These are phyloP conservation scores for Criorhina ranunculi DNA, from an alignment of 2,888 invertebrate species.

Conservation along the genomic window DNA sequence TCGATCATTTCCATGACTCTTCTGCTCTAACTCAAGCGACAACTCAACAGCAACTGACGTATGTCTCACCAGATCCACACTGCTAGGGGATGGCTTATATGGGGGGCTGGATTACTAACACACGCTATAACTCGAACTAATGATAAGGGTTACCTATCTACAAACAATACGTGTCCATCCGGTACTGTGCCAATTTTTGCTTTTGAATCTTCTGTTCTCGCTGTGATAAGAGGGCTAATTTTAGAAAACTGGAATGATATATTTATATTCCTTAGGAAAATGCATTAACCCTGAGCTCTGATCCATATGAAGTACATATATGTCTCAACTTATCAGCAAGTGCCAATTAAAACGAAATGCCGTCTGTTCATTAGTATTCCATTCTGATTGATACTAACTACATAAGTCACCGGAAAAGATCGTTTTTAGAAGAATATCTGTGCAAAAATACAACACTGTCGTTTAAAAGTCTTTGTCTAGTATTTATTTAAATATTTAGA, in stretches of 20 bases:
- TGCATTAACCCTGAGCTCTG: conserved; percentile 16
- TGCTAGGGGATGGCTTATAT: neutral
- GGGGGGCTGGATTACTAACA: conserved; percentile 22
- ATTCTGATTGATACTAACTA: neutral
- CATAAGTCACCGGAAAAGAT: neutral
- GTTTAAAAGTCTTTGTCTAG: too few relatives aligned
- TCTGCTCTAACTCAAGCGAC: conserved; percentile 15
- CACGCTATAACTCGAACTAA: neutral
- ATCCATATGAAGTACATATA: neutral
- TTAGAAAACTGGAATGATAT: conserved; percentile 5
- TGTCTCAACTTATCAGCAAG: conserved; percentile 13
- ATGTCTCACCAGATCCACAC: neutral
- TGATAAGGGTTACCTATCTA: conserved; percentile 43
- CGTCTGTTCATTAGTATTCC: neutral
- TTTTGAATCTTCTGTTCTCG: neutral
- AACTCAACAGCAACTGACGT: conserved; percentile 43
- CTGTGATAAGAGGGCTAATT: conserved; percentile 39
- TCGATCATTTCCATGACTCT: conserved; percentile 40
- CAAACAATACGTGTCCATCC: conserved; percentile 17
- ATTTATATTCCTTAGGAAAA: conserved; percentile 2
- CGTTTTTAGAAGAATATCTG: neutral
- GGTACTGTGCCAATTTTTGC: conserved; percentile 6
- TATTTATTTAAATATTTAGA: too few relatives aligned
- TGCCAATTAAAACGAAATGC: neutral
- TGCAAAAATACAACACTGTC: too few relatives aligned